phyloP scores from a whole-genome alignment of 2,113 vertebrate genomes.

The Nettapus auritus region DNA sequence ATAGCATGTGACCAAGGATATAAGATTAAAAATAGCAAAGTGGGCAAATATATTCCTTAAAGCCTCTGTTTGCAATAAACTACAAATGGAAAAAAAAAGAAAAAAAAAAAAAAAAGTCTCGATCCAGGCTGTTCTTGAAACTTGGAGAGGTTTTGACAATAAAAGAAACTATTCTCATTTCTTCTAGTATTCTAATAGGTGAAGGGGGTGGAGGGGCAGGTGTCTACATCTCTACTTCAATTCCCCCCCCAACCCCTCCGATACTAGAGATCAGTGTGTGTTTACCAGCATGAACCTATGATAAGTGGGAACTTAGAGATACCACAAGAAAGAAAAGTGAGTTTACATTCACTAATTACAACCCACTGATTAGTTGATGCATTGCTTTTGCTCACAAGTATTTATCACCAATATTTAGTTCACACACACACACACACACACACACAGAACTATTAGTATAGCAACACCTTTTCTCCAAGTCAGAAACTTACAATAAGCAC shows the following conservation, averaged over 20 bases:
- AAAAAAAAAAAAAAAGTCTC: not conserved
- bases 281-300: not conserved
- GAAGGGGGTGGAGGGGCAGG: not conserved
- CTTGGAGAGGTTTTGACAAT: not conserved
- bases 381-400: not conserved
- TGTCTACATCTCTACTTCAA: not conserved
- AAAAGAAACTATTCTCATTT: conserved; percentile 28
- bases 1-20: not conserved
- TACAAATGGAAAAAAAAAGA: not conserved
- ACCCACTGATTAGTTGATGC: not conserved
- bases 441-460: not conserved
- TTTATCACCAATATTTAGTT: not conserved
- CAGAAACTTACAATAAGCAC: not conserved
- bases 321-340: not conserved
- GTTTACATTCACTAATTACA: not conserved
- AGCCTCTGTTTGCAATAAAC: conserved; percentile 43
- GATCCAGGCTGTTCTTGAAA: not conserved
- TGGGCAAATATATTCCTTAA: not conserved
- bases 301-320: not conserved
- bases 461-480: not conserved
- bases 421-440: not conserved
- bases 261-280: not conserved
- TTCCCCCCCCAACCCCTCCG: not conserved
- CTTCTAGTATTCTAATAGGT: too few species aligned
- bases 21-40: not conserved